A percentile compares a stretch with the other conserved stretches of the same genome.
phyloP scores from a whole-genome alignment of 2,113 vertebrate genomes.

The Plotosus lineatus region DNA sequence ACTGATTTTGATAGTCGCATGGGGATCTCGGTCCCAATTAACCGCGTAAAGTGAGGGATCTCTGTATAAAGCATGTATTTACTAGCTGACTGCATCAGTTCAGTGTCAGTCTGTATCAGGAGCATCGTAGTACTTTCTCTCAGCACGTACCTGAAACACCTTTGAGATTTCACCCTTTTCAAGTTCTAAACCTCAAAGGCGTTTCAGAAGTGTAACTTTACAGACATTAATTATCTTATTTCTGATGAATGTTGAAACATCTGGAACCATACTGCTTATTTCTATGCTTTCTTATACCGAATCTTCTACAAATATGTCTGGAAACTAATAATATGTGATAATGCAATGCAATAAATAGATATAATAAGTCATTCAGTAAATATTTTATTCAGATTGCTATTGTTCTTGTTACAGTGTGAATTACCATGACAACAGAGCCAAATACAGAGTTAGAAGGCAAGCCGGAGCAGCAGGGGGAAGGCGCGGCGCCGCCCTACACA shows the following conservation, averaged over 20 bases:
- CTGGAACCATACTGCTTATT: neutral
- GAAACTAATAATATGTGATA: neutral
- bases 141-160: no score
- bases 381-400: neutral
- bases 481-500: constrained; percentile 53
- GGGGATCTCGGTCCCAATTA: no score
- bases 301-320: neutral
- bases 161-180: no score
- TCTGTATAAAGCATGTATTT: no score
- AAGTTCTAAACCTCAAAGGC: no score
- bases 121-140: neutral
- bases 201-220: neutral
- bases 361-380: neutral
- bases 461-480: constrained; percentile 73
- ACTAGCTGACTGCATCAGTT: no score
- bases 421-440: constrained; percentile 87
- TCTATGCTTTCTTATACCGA: neutral
- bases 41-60: no score
- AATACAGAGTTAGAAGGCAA: constrained; percentile 82
- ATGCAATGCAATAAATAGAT: no score
- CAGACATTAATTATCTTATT: neutral
- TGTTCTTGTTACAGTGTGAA: constrained; percentile 47
- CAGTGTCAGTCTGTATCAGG: no score
- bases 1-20: no score
- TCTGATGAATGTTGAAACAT: neutral